phyloP scores from a whole-genome alignment of 64 coral and sea anemone species.

The Platygyra sinensis region DNA sequence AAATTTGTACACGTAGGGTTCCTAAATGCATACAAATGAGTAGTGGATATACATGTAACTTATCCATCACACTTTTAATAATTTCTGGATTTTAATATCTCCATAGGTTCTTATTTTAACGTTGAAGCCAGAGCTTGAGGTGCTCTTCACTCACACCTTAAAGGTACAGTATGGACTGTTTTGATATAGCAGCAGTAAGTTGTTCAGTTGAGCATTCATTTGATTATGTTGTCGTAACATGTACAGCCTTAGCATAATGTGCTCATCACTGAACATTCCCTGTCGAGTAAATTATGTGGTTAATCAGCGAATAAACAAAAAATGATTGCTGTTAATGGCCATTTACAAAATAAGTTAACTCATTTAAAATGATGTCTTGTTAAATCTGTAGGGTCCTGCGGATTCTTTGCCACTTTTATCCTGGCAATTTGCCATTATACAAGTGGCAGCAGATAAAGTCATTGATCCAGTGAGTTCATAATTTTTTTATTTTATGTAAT shows the following conservation, averaged over 20 bases:
- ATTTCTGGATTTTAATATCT: background rate
- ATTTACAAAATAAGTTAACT: too few species aligned
- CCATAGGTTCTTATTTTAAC: slow-evolving; percentile 89
- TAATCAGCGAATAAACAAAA: too few species aligned
- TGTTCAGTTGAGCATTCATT: too few species aligned
- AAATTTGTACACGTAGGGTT: too few species aligned
- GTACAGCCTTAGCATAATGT: too few species aligned
- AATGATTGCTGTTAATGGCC: too few species aligned
- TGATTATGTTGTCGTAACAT: background rate
- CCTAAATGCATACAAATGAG: background rate
- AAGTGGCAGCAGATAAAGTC: slow-evolving; percentile 80
- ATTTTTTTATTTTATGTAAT: too few species aligned
- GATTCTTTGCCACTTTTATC: slow-evolving; percentile 85
- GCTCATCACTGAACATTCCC: too few species aligned
- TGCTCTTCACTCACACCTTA: slow-evolving; percentile 84
- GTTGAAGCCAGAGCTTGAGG: slow-evolving; percentile 88
- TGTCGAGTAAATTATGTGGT: too few species aligned
- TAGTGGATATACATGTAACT: background rate
- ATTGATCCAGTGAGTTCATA: slow-evolving; percentile 82
- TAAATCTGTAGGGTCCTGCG: slow-evolving; percentile 53
- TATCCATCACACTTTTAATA: background rate
- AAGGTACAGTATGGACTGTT: slow-evolving; percentile 54
- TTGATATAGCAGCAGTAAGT: too few species aligned
- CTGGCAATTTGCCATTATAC: slow-evolving; percentile 98
- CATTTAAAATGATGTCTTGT: background rate